A percentile compares a stretch with the other conserved stretches of the same genome.
Evolutionary conservation across 2,113 vertebrate species (phyloP).

Genomic region (Polyodon spathula): DNA sequence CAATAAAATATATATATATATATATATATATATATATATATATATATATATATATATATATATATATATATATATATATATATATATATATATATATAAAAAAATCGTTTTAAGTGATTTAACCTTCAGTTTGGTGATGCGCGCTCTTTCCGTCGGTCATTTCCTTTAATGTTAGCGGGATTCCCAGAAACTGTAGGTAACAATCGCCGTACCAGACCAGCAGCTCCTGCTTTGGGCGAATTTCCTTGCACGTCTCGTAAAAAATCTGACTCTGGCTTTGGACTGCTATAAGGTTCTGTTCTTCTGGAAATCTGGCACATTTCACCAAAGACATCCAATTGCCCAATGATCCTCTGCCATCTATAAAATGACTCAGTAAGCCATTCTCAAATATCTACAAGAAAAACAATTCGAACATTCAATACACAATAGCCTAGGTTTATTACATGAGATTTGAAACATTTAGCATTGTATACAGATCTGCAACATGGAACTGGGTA

Average conservation of each 20-base stretch:
- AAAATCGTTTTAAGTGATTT: conserved; percentile 19
- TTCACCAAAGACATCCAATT: conserved; percentile 96
- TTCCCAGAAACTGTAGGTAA: conserved; percentile 88
- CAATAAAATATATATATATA: no score
- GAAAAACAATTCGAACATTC: neutral
- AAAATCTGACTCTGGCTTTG: conserved; percentile 82
- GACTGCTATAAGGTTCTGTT: conserved; percentile 82
- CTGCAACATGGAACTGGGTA: no score
- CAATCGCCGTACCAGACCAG: conserved; percentile 94
- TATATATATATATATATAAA: no score
- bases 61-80: no score
- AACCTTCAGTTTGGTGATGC: conserved; percentile 59
- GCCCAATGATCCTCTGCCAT: conserved; percentile 71
- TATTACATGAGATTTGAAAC: no score
- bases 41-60: no score
- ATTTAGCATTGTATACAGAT: no score
- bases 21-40: no score
- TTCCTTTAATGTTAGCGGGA: conserved; percentile 76
- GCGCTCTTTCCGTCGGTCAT: conserved; percentile 38
- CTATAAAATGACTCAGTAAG: conserved; percentile 85
- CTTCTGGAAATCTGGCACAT: conserved; percentile 85
- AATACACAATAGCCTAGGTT: neutral
- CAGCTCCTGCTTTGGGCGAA: conserved; percentile 75
- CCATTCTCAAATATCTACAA: conserved; percentile 86
- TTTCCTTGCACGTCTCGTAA: conserved; percentile 85